Base-by-base conservation (phyloP, 2,888 invertebrate genomes). In the Cinara cedri region DNA sequence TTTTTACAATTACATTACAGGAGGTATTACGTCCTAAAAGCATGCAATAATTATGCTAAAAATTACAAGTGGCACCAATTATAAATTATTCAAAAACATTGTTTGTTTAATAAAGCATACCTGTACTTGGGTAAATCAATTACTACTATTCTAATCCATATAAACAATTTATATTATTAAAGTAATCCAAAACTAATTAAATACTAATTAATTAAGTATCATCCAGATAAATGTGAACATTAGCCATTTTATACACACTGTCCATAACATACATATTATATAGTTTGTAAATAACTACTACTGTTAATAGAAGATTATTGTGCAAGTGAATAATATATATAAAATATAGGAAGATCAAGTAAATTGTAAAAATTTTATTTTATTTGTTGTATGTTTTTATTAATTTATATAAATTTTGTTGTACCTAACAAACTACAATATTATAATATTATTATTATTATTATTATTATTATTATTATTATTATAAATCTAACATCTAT, bases 371-470 rank as follows among this genome's bases (percentile, higher is more conserved):
- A 49, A 49, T 60, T 72, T 46, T 60, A 60, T 72, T 72, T 62
- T 34, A 72, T 60, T 62, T 72, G 49, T 62, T 62, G 34, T 34
- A 62, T 6, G 24, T 62, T 72, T 46, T 74, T 51, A 42, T 63
- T n/a, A 34, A 34, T 74, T 49, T 72, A 57, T 72, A 72, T 72
- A 63, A 74, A 63, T 74, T 74, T 74, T 63, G 74, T 63, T 63
- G 42, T 74, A 42, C 63, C 74, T 74, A 74, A 62, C 46, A 57
- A 46, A 72, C 74, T 74, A 74, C 74, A 74, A 74, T 74, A 63
- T 62, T 72, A 6, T 34, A 74, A 74, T 74, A 63, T 62, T 72
- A n/a, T n/a, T n/a, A n/a, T n/a, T n/a, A n/a, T n/a, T n/a, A n/a
- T n/a, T n/a, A n/a, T n/a, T n/a, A n/a, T n/a, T n/a, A n/a, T n/a